phyloP scores from a whole-genome alignment of 2,888 invertebrate species.

The Drosophila pullipes region DNA sequence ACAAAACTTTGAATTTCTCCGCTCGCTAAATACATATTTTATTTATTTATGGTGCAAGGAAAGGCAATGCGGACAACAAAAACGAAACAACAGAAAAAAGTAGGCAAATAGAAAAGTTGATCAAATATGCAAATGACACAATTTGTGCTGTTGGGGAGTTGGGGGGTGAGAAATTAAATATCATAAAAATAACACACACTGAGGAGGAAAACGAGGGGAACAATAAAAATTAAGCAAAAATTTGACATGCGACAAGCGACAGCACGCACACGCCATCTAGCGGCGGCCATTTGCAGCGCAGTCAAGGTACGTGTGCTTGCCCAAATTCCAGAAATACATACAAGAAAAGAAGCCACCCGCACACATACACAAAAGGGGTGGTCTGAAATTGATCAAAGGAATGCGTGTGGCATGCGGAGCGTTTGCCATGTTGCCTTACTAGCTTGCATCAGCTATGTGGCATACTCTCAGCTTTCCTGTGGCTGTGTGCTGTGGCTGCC shows the following conservation, averaged over 20 bases:
- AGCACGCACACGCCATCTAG: constrained; percentile 47
- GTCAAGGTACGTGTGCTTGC: constrained; percentile 40
- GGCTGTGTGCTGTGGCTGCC: constrained; percentile 31
- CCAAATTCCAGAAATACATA: constrained; percentile 45
- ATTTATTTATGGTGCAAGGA: constrained; percentile 60
- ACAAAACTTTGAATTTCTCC: constrained; percentile 59
- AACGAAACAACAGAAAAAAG: neutral
- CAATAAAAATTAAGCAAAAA: constrained; percentile 24
- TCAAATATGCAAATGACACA: constrained; percentile 70
- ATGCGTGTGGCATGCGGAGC: constrained; percentile 51
- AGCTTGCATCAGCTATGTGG: constrained; percentile 30
- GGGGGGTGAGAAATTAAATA: constrained; percentile 71
- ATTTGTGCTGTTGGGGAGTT: constrained; percentile 19
- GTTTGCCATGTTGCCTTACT: neutral
- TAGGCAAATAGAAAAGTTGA: constrained; percentile 34
- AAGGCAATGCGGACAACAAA: neutral
- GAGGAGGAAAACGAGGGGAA: constrained; percentile 8
- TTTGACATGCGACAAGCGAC: constrained; percentile 51
- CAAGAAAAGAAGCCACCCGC: constrained; percentile 18
- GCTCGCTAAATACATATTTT: constrained; percentile 62
- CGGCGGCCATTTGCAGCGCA: constrained; percentile 24
- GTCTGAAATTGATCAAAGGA: constrained; percentile 63
- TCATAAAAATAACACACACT: constrained; percentile 61
- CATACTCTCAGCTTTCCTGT: constrained; percentile 53
- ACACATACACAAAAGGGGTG: constrained; percentile 26